Evolutionary conservation across 2,888 invertebrate species (phyloP).

Genomic region (Bombylius major): DNA sequence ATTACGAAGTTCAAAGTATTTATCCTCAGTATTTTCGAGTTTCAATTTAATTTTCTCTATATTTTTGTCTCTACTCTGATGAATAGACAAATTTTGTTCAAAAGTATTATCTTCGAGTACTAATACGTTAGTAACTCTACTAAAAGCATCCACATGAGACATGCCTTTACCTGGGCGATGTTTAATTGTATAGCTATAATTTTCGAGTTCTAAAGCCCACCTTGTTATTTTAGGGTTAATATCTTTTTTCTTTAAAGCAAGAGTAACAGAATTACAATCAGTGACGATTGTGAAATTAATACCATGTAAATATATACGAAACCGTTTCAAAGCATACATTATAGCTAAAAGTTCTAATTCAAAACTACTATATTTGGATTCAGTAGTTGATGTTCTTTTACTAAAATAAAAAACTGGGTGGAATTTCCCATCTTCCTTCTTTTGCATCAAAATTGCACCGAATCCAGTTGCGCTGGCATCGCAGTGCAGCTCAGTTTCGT

Average conservation of each 20-base stretch:
- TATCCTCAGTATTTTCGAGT: slow-evolving; percentile 7
- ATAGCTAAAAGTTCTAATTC: slow-evolving; percentile 22
- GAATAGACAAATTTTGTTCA: slow-evolving; percentile 15
- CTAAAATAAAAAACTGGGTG: slow-evolving; percentile 26
- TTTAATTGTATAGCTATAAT: slow-evolving; percentile 17
- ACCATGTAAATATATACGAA: slow-evolving; percentile 19
- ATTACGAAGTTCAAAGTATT: neutral
- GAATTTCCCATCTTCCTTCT: slow-evolving; percentile 17
- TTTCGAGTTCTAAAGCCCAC: slow-evolving; percentile 20
- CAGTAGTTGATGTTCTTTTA: slow-evolving; percentile 19
- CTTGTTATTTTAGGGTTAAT: slow-evolving; percentile 21
- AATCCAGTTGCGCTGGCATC: slow-evolving; percentile 25
- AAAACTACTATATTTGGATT: slow-evolving; percentile 24
- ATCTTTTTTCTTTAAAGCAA: slow-evolving; percentile 21
- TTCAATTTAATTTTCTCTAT: slow-evolving; percentile 11
- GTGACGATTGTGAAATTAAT: slow-evolving; percentile 22
- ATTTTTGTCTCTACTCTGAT: slow-evolving; percentile 11
- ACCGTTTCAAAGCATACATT: slow-evolving; percentile 18
- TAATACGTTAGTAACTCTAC: slow-evolving; percentile 13
- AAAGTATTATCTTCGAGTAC: slow-evolving; percentile 17
- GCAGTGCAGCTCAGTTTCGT: slow-evolving; percentile 27
- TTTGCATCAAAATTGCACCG: slow-evolving; percentile 24
- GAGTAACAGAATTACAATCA: slow-evolving; percentile 20
- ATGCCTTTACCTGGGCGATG: slow-evolving; percentile 17
- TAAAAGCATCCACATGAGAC: slow-evolving; percentile 21